These are phyloP conservation scores for Nyctalus aviator DNA, from an alignment of 2,797 vertebrate genomes.

Conservation along the genomic window DNA sequence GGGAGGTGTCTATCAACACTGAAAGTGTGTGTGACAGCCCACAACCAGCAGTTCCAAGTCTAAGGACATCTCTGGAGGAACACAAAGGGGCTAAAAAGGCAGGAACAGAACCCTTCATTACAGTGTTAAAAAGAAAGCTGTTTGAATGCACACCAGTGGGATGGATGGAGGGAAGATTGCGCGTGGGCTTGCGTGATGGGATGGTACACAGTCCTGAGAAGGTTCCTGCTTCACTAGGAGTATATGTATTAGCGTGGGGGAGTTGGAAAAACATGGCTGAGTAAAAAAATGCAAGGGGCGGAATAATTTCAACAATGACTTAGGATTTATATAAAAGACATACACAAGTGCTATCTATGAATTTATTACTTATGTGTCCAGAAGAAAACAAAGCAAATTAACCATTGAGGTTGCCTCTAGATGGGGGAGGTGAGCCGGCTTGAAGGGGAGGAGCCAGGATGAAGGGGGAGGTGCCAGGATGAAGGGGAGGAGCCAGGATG, in stretches of 20 bases:
- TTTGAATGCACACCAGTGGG: fast-evolving
- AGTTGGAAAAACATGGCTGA: fast-evolving
- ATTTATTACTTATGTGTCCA: neutral
- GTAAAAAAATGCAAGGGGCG: no score
- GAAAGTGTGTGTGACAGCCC: fast-evolving
- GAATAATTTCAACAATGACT: neutral
- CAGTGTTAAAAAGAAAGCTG: neutral
- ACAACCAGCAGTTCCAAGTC: fast-evolving
- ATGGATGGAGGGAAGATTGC: no score
- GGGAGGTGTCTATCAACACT: fast-evolving
- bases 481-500: no score
- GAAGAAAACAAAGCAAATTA: neutral
- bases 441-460: no score
- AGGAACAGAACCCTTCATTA: neutral
- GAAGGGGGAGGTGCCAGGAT: no score
- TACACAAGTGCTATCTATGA: fast-evolving
- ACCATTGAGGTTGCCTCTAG: neutral
- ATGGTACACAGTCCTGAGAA: neutral
- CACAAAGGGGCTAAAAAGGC: no score
- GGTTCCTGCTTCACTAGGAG: neutral
- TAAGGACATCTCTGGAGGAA: neutral
- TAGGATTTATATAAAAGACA: neutral
- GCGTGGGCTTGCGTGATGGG: fast-evolving
- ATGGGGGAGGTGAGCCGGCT: fast-evolving
- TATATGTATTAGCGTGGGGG: fast-evolving